Base-by-base conservation (phyloP, 2,797 vertebrate species). In the Crax fasciolata region DNA sequence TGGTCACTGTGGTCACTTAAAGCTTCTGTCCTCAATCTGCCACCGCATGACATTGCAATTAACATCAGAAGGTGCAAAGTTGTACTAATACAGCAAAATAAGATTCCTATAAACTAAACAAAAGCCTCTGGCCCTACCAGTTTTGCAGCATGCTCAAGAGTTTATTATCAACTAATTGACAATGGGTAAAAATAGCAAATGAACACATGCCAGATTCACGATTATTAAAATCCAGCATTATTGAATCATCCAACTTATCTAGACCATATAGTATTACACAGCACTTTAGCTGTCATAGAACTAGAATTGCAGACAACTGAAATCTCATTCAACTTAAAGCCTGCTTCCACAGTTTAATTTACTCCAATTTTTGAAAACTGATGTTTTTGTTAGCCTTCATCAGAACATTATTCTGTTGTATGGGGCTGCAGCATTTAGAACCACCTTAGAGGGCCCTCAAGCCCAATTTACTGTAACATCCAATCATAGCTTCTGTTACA, bases 51-150 rank as follows among this genome's bases (percentile, higher is more conserved):
- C 44, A 41, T 62, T 70, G 39, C 48, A 76, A 25, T 43, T 20
- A 4, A 1, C 39, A 66, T 27, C 2, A 58, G 28, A 74, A 59
- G 39, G 63, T 44, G 12, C 9, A 23, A 49, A 61, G 66, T 13
- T 5, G 1, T n/a, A 55, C 10, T 16, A 89, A 48, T 0, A 7
- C 7, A 66, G 21, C 13, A 58, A 66, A 80, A 55, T 28, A 12
- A 71, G 52, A 76, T 25, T 41, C 11, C 27, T 8, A 18, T 13
- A 38, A 20, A 30, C 30, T 38, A 5, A 71, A 43, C 35, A 55
- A 6, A 67, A 81, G 16, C 8, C 7, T 1, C 18, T 13, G 18
- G 13, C 25, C 2, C 10, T 7, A 3, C 7, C 9, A 25, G 17
- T 11, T 79, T 2, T 3, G 8, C 25, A 67, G 61, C 35, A 63